Base-by-base conservation (phyloP, 2,113 vertebrate genomes). In the Neoarius graeffei region DNA sequence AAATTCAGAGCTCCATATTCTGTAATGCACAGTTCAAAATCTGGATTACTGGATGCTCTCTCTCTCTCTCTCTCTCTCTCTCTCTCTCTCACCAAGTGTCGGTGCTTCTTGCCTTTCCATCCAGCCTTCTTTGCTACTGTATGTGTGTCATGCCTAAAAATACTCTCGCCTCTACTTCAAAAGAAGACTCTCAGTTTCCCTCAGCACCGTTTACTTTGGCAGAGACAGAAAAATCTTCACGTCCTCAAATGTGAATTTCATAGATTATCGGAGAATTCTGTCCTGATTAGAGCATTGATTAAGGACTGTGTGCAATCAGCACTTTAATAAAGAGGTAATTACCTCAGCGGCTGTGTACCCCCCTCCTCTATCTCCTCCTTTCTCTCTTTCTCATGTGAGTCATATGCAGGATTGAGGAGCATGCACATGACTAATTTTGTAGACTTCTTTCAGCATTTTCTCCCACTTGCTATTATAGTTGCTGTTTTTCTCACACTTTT, bases 1-100 rank as follows among this genome's bases (percentile, higher is more conserved):
- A 94, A 86, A 92, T 91, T 93, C 89, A 92, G 90, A 92, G 92
- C 86, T 92, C 86, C 84, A 88, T 83, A 91, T 93, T 83, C 81
- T 86, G 87, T 66, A 50, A 84, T 86, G 79, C 85, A 76, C 81
- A 56, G 87, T 85, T 85, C 64, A 52, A 86, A 88, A 88, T 88
- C 85, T 88, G 89, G 81, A 86, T 88, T 88, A 88, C 88, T 89
- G 85, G 73, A 7, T 35, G 56, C 35, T 52, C 64, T 25, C 80
- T 86, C 73, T 76, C 71, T 81, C 80, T 81, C 50, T 19, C n/a
- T 56, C 82, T 76, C 81, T 71, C 71, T 62, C 82, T 35, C 50
- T 8, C 62, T 60, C 66, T 4, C 52, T 62, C 59, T 77, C 81
- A 77, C 86, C 30, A 79, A 79, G 67, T 77, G 59, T 27, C 8